phyloP scores from a whole-genome alignment of 2,797 vertebrate genomes.

The Carcharodon carcharias region DNA sequence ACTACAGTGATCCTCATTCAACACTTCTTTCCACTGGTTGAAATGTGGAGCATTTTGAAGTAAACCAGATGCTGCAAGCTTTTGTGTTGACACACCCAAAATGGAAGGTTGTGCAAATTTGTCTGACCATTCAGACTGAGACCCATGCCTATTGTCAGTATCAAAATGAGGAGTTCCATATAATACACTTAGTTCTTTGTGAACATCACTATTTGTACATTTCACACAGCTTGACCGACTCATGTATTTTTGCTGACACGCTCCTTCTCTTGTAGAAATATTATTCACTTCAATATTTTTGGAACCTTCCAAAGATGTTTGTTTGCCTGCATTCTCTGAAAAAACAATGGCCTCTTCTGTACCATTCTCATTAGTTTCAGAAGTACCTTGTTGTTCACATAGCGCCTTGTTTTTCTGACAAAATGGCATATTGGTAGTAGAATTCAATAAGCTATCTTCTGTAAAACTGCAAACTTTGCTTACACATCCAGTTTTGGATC shows the following conservation, averaged over 20 bases:
- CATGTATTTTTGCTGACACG: background rate
- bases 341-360: background rate
- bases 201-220: background rate
- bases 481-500: background rate
- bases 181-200: background rate
- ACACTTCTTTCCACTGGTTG: background rate
- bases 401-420: background rate
- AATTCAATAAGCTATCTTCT: background rate
- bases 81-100: background rate
- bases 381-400: background rate
- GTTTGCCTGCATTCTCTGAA: background rate
- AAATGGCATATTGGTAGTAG: background rate
- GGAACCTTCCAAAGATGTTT: background rate
- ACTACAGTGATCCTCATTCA: background rate
- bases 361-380: background rate
- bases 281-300: background rate
- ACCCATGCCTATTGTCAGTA: background rate
- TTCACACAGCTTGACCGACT: background rate
- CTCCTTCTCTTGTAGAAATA: background rate
- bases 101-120: constrained; percentile 10
- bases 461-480: constrained; percentile 4
- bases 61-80: background rate
- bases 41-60: background rate
- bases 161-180: constrained; percentile 18
- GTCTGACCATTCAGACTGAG: background rate